Conservation (phyloP, 2,888 invertebrate species). For the Caenorhabditis japonica region DNA sequence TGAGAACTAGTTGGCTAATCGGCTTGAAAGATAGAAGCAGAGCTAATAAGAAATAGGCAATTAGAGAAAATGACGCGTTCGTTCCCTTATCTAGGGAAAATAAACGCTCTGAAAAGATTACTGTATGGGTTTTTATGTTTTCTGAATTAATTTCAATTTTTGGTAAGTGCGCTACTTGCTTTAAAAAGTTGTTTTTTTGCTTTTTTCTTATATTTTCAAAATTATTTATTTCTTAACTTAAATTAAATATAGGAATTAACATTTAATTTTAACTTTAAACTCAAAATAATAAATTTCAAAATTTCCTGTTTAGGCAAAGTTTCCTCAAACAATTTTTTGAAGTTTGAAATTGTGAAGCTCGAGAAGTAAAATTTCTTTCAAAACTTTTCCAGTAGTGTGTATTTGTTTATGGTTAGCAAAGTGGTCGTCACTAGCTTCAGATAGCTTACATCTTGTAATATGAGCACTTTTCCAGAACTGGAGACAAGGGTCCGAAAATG, state of each 20-base stretch:
- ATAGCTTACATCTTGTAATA: conserved; percentile 2
- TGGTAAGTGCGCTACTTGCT: no score
- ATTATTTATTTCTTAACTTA: no score
- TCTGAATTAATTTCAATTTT: no score
- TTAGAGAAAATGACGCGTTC: conserved; percentile 1
- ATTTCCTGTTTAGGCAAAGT: no score
- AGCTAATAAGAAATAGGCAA: conserved; percentile 10
- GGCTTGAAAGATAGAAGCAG: conserved; percentile 21
- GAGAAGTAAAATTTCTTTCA: conserved; percentile 13
- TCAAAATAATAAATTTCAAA: no score
- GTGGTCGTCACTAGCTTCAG: conserved; percentile 1
- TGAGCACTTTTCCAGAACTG: conserved; percentile 49
- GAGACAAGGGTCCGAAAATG: conserved; percentile 57
- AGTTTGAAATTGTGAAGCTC: not conserved
- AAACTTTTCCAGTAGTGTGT: conserved; percentile 9
- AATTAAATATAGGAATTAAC: no score
- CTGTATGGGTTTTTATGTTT: conserved; percentile 2
- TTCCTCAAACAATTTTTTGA: conserved; percentile 2
- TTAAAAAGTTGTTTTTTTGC: no score
- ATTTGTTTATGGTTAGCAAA: conserved; percentile 37
- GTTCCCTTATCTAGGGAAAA: not conserved
- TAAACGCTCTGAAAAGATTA: no score
- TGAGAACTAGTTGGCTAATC: conserved; percentile 24
- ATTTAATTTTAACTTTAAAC: no score
- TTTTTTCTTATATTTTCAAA: no score